Evolutionary conservation across 2,113 vertebrate genomes (phyloP), one percentile per base, ranked within the genome.

Genomic region (Epinephelus lanceolatus): DNA sequence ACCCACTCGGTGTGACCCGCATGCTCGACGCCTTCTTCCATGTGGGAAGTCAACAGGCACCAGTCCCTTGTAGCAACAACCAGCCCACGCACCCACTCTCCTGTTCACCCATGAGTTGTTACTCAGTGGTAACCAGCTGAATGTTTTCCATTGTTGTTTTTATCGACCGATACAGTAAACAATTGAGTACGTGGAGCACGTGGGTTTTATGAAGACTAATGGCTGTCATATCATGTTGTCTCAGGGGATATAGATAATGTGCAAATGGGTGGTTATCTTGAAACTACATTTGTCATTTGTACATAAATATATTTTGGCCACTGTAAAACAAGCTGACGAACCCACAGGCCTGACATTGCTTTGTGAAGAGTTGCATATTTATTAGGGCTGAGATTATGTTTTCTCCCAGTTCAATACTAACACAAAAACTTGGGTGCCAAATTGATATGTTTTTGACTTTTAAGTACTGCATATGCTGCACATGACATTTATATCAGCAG

Each of bases 1-100:
- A 71, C 91, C 89, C 87, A 88, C 89, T 81, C 55, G 1, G 21
- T 87, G 75, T 81, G 74, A 84, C 78, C 71, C 40, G 11, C 55
- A 55, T 51, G 37, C 62, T 71, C 56, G 42, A 15, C 4, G 65
- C 63, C 69, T 57, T 18, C 25, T 47, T 66, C 51, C 76, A 63
- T n/a, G 30, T 40, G 45, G 76, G 57, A 78, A 51, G 33, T 60
- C 37, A 51, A 80, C n/a, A 62, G 62, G 67, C 63, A 67, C 68
- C 65, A 23, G 0, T 47, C 42, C 51, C 61, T 72, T n/a, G 21
- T 30, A 62, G 75, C 40, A 76, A 52, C 71, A 60, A 25, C 30
- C 55, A 17, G 52, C 80, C 45, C 78, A 76, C 14, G 1, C 85
- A 65, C 61, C 14, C 17, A 47, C 19, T 45, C 51, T 78, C 14